Conservation (phyloP, 1,140 invertebrate genomes). For the Sitophilus oryzae region DNA sequence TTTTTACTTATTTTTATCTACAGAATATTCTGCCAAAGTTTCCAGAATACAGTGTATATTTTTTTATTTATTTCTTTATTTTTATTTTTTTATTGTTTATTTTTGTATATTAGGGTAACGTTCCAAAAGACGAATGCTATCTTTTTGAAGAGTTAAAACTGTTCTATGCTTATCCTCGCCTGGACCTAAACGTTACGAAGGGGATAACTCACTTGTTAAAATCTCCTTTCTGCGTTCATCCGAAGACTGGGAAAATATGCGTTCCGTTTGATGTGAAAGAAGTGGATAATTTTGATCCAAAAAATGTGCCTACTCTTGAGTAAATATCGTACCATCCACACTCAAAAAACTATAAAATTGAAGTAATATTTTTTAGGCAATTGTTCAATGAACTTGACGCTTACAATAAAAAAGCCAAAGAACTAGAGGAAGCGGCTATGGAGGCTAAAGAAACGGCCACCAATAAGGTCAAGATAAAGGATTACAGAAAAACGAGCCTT, state of each 20-base stretch:
- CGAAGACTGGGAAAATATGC: constrained; percentile 93
- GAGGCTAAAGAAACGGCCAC: constrained; percentile 40
- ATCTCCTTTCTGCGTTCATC: constrained; percentile 96
- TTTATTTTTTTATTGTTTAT: too few relatives aligned
- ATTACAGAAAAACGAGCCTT: constrained; percentile 74
- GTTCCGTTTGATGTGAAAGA: constrained; percentile 73
- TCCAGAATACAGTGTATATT: too few relatives aligned
- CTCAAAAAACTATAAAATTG: neutral
- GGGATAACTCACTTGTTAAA: constrained; percentile 96
- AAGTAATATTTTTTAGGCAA: constrained; percentile 40
- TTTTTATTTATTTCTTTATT: too few relatives aligned
- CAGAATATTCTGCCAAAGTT: too few relatives aligned
- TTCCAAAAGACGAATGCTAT: constrained; percentile 48
- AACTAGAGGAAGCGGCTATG: constrained; percentile 43
- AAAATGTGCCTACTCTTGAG: constrained; percentile 69
- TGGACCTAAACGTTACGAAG: constrained; percentile 95
- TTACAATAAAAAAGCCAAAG: constrained; percentile 56
- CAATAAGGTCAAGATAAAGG: constrained; percentile 49
- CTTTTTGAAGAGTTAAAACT: constrained; percentile 77
- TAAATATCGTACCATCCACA: constrained; percentile 36
- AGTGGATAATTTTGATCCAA: constrained; percentile 69
- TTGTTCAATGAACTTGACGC: constrained; percentile 63
- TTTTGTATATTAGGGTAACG: constrained; percentile 39
- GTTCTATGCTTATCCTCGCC: constrained; percentile 82
- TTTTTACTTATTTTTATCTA: too few relatives aligned